A percentile compares a stretch with the other conserved stretches of the same genome.
Conservation (phyloP, 2,888 invertebrate species). For the Melanostoma mellinum region DNA sequence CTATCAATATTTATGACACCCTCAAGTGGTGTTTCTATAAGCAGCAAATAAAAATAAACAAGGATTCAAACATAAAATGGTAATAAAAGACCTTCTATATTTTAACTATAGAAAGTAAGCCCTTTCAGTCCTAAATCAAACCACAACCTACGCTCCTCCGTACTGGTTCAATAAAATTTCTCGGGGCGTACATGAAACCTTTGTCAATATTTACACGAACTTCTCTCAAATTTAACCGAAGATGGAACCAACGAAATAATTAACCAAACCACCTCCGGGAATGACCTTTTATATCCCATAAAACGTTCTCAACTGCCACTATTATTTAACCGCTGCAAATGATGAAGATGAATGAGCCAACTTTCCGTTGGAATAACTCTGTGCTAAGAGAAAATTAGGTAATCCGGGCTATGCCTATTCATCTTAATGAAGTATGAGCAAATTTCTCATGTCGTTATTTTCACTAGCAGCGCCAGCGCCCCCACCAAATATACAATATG, state of each 20-base stretch:
- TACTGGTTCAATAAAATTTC: slow-evolving; percentile 31
- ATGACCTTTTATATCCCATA: slow-evolving; percentile 13
- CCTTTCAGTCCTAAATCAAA: background rate
- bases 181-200: slow-evolving; percentile 9
- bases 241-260: slow-evolving; percentile 31
- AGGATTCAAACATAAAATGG: slow-evolving; percentile 27
- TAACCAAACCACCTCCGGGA: slow-evolving; percentile 22
- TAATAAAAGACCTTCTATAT: slow-evolving; percentile 9
- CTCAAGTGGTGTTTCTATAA: slow-evolving; percentile 13
- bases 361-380: slow-evolving; percentile 20
- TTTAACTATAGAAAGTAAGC: background rate
- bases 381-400: slow-evolving; percentile 44
- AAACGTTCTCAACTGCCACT: slow-evolving; percentile 10
- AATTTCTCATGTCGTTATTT: background rate
- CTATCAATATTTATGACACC: slow-evolving; percentile 9
- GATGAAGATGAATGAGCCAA: slow-evolving; percentile 62
- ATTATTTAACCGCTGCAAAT: slow-evolving; percentile 16
- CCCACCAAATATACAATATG: slow-evolving; percentile 2
- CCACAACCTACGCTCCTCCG: background rate
- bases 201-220: slow-evolving; percentile 51
- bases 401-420: slow-evolving; percentile 51
- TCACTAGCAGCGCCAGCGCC: background rate
- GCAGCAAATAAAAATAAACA: background rate
- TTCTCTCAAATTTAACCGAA: slow-evolving; percentile 23
- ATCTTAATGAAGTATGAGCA: slow-evolving; percentile 63